Evolutionary conservation across 2,113 vertebrate genomes (phyloP), one percentile per base, ranked within the genome.

Genomic region (Mirounga angustirostris): DNA sequence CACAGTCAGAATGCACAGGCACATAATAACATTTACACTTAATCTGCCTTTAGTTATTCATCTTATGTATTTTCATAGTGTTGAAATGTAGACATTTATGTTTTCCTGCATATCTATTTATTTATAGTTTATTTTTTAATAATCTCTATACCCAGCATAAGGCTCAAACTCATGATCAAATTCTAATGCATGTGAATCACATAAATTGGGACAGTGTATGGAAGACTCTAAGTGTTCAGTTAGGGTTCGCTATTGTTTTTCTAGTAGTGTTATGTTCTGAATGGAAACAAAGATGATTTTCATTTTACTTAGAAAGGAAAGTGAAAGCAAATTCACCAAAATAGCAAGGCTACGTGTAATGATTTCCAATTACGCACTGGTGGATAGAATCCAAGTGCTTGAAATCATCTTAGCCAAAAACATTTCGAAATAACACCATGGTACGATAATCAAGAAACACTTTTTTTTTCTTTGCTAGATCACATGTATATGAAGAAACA

Each of bases 251-350:
- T 78, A 5, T 5, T 59, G 26, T 76, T 80, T 9, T 26, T 26
- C 9, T 61, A 3, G 11, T 26, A 0, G 3, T 21, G 11, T 26
- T 28, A 6, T 5, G 9, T 26, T 87, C 43, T 50, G 74, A 93
- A 97, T 63, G 46, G 91, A 97, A 95, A 92, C 52, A 4, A 80
- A 93, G 84, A 81, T 63, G 5, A 54, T 21, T 90, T 79, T 58
- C 59, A 54, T 15, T 92, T 91, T 30, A 33, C 26, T 33, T 24
- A 21, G 74, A 33, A 40, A 1, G 94, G 94, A 97, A 97, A 95
- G 54, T 2, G 81, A 95, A 97, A 95, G n/a, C 10, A 54, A 46
- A 59, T 21, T 46, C 28, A 46, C 13, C 2, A 30, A 46, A 65
- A 19, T 1, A 71, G 3, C 13, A 82, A 78, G 59, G 2, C 1